phyloP scores from a whole-genome alignment of 64 coral and sea anemone genomes.

The Montipora sp. region DNA sequence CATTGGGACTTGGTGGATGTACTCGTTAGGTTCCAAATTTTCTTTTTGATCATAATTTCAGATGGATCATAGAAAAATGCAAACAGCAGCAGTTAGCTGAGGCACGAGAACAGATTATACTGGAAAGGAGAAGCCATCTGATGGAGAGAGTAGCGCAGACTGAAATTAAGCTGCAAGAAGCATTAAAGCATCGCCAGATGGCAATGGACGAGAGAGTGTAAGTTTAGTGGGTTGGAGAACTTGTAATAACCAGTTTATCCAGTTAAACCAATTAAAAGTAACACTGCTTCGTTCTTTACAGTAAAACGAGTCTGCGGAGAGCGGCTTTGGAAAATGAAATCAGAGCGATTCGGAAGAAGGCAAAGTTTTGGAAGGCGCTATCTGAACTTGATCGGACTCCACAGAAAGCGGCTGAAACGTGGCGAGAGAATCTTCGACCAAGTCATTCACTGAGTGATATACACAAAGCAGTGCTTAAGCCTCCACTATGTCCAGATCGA shows the following conservation, averaged over 20 bases:
- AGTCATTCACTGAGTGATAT: constrained; percentile 7
- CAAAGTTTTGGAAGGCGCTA: not conserved
- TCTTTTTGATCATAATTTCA: not conserved
- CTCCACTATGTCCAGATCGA: not conserved
- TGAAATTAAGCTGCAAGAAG: not conserved
- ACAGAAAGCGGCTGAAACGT: not conserved
- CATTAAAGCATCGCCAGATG: not conserved
- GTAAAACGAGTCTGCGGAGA: not conserved
- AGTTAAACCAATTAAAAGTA: not conserved
- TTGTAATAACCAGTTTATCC: no score
- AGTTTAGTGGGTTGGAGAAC: not conserved
- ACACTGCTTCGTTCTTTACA: not conserved
- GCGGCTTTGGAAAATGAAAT: not conserved
- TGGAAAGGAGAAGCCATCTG: not conserved
- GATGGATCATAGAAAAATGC: not conserved
- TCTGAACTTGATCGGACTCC: not conserved
- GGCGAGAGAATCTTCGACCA: constrained; percentile 25
- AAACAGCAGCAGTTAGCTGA: constrained; percentile 3
- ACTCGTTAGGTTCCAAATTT: no score
- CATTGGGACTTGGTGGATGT: no score
- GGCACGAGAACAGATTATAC: not conserved
- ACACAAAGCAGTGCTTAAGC: constrained; percentile 1
- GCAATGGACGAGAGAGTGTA: not conserved
- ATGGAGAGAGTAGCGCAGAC: constrained; percentile 2
- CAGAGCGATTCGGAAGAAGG: not conserved